A percentile compares a stretch with the other conserved stretches of the same genome.
phyloP scores from a whole-genome alignment of 2,797 vertebrate species.

The Sciaenops ocellatus region DNA sequence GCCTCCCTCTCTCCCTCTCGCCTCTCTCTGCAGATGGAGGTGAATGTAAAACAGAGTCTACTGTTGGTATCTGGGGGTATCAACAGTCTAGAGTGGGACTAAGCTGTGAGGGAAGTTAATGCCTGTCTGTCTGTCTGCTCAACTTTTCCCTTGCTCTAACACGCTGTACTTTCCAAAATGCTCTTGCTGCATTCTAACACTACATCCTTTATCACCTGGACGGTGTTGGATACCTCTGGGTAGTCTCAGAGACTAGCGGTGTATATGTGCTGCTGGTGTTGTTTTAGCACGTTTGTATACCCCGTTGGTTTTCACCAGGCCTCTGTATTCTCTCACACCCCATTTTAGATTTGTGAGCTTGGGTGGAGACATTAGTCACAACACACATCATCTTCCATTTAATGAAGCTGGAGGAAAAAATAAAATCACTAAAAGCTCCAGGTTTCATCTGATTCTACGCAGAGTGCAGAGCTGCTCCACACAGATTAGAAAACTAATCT shows the following conservation, averaged over 20 bases:
- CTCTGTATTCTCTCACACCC: constrained; percentile 50
- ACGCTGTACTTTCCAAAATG: constrained; percentile 76
- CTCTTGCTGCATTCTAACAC: constrained; percentile 78
- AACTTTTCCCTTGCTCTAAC: constrained; percentile 73
- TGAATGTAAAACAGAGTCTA: constrained; percentile 87
- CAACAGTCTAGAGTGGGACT: constrained; percentile 83
- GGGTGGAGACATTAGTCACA: constrained; percentile 51
- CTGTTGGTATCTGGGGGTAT: constrained; percentile 85
- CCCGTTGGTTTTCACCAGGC: constrained; percentile 39
- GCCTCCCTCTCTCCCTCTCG: constrained; percentile 58
- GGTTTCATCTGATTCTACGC: constrained; percentile 62
- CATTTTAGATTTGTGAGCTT: constrained; percentile 56
- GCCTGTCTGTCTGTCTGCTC: constrained; percentile 80
- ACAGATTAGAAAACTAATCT: constrained; percentile 78
- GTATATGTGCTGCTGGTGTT: constrained; percentile 37
- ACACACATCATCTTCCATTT: constrained; percentile 53
- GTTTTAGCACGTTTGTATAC: constrained; percentile 60
- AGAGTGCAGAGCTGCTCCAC: constrained; percentile 58
- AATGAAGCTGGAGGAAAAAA: constrained; percentile 48
- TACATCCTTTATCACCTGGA: constrained; percentile 73
- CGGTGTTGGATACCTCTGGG: constrained; percentile 55
- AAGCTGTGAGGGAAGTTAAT: constrained; percentile 81
- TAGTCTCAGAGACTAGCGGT: constrained; percentile 46
- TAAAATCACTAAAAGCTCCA: constrained; percentile 51
- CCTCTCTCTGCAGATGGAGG: constrained; percentile 83